Evolutionary conservation across 1,140 invertebrate genomes (phyloP).

Genomic region (Euglossa dilemma): DNA sequence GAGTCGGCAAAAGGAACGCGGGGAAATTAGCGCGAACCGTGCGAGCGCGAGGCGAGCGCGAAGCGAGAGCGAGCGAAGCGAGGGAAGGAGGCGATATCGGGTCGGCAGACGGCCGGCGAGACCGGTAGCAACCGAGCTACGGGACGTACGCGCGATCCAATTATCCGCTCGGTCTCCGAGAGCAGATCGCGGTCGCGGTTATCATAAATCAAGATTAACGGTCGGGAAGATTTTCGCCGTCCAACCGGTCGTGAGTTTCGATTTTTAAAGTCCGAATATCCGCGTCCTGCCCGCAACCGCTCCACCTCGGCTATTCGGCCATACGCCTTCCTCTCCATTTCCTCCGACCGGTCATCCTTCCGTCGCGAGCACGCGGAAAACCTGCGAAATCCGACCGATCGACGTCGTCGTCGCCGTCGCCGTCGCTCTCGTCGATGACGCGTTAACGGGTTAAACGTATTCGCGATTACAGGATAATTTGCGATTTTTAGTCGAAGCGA

Average conservation of each 20-base stretch:
- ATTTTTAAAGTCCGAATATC: conserved; percentile 43
- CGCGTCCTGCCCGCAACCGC: neutral
- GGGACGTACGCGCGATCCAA: conserved; percentile 49
- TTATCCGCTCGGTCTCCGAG: conserved; percentile 47
- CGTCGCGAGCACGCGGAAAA: too few relatives aligned
- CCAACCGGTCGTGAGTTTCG: conserved; percentile 38
- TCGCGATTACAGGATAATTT: conserved; percentile 55
- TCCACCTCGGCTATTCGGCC: too few relatives aligned
- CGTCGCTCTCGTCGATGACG: neutral
- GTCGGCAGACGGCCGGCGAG: conserved; percentile 1
- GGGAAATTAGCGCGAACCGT: neutral
- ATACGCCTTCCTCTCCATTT: too few relatives aligned
- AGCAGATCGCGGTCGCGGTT: conserved; percentile 43
- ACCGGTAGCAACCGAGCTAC: conserved; percentile 23
- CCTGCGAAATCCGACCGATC: conserved; percentile 33
- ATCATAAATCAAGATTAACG: conserved; percentile 64
- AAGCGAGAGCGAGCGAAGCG: neutral
- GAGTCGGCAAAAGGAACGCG: neutral
- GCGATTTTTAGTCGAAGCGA: neutral
- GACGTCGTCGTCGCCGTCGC: neutral
- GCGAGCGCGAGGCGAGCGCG: neutral
- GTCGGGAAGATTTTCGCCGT: conserved; percentile 56
- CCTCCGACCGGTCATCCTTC: too few relatives aligned
- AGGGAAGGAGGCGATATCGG: neutral
- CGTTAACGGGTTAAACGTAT: conserved; percentile 56